Evolutionary conservation across 2,797 vertebrate species (phyloP), one percentile per base, ranked within the genome.

Genomic region (Girardinus metallicus): DNA sequence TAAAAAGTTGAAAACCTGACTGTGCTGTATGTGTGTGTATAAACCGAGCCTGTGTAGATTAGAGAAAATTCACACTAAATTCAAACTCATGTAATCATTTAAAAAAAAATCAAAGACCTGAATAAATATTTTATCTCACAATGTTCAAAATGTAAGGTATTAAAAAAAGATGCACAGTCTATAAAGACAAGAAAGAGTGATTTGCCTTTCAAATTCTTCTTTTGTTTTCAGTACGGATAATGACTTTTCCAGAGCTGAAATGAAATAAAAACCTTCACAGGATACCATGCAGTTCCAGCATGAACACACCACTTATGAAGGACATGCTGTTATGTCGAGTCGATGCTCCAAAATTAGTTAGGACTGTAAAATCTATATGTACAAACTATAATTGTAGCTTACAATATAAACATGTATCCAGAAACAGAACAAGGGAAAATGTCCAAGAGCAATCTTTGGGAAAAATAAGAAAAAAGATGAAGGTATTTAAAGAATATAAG

Each of bases 161-260:
- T 39, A 53, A 53, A 74, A 16, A 55, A 74, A 55, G 6, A 6
- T 7, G 18, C 34, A 21, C 29, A 12, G 55, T 10, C 29, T 46
- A 47, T 34, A 53, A 81, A 10, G 81, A 74, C 43, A 73, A 49
- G 43, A 60, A 62, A 39, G 57, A 86, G 75, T 57, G 68, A 76
- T 78, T 76, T 77, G 26, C 68, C 55, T 81, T 31, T 73, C 34
- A 73, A 57, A 80, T 83, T 89, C 72, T 79, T 78, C 71, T 86
- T 43, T 11, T 43, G 11, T n/a, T 23, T 43, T 43, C 39, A 43
- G 23, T 51, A 76, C 55, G 43, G 39, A 75, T 92, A 83, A 93
- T 87, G 89, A 83, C 79, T 89, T 89, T 60, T 85, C 62, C 92
- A 93, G 91, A 86, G 49, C 49, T 60, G 36, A 21, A 9, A 43